Base-by-base conservation (phyloP, 64 coral and sea anemone species). In the Orbicella faveolata region DNA sequence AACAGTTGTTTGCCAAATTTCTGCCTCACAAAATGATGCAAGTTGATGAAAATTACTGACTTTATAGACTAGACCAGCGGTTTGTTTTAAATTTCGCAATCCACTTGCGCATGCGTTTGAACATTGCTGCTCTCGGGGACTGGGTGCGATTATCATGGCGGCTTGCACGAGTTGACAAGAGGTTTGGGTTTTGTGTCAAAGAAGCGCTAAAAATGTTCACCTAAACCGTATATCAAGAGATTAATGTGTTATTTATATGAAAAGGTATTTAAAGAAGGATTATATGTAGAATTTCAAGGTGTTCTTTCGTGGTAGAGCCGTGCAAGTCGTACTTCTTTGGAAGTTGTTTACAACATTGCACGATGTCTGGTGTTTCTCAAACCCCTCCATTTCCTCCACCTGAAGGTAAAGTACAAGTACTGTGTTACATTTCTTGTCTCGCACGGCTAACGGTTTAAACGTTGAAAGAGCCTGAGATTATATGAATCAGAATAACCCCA, bases 381-480 rank as follows among this genome's bases (percentile, higher is more conserved):
- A 84, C 37, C 23, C 81, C 81, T 0, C 81, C 81, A 7, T 84
- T 84, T 35, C 81, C 81, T 19, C 34, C 81, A 12, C 81, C 81
- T 41, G 81, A 84, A 84, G 81, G 81, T 84, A 84, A 37, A 80
- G 11, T 16, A 12, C n/a, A 3, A 30, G 2, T 30, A 57, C 25
- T 11, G 6, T 3, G 59, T 34, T 57, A 18, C 10, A 61, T 15
- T 62, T 80, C 17, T 52, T 25, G 8, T 70, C 23, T 70, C 11
- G n/a, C 12, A 59, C 2, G 15, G 55, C 55, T 59, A 59, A 59
- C 12, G 13, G 55, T 59, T 59, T 15, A 13, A 59, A 59, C 1
- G 11, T 2, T 59, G 1, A 59, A 59, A 16, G 15, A 59, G 10
- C 55, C 55, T 59, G 11, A 59, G 55, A 57, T 57, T 11, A 57